Evolutionary conservation across 2,113 vertebrate genomes (phyloP).

Genomic region (Dendropsophus ebraccatus): DNA sequence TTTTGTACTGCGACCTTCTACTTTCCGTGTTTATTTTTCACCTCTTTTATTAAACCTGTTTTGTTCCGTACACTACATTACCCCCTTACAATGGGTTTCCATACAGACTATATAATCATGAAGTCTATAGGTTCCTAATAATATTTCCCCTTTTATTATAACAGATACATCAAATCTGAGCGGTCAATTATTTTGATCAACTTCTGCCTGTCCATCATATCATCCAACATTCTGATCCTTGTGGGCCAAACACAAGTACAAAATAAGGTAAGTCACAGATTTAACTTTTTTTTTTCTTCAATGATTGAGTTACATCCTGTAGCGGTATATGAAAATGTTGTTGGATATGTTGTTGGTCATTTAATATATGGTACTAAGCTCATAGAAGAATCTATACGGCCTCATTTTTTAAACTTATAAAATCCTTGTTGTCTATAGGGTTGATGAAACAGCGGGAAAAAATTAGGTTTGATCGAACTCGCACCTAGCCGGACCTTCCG

Average conservation of each 20-base stretch:
- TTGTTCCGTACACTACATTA: background rate
- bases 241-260: conserved; percentile 98
- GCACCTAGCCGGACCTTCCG: too few species aligned
- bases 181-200: conserved; percentile 98
- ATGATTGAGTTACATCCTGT: too few species aligned
- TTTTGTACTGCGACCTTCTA: background rate
- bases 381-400: background rate
- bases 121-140: background rate
- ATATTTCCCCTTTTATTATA: conserved; percentile 51
- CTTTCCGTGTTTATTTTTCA: background rate
- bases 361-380: background rate
- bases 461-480: too few species aligned
- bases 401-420: background rate
- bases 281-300: too few species aligned
- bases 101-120: background rate
- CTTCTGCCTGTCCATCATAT: conserved; percentile 99
- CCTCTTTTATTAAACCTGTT: background rate
- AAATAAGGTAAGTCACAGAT: conserved; percentile 91
- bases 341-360: background rate
- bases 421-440: background rate
- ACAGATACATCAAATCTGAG: conserved; percentile 96
- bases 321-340: conserved; percentile 52
- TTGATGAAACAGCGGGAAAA: too few species aligned
- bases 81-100: background rate
- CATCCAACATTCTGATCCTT: conserved; percentile 96